Percentiles rank a stretch among this genome's conserved stretches.
phyloP scores from a whole-genome alignment of 1,140 invertebrate species.

The Rhagoletis pomonella region DNA sequence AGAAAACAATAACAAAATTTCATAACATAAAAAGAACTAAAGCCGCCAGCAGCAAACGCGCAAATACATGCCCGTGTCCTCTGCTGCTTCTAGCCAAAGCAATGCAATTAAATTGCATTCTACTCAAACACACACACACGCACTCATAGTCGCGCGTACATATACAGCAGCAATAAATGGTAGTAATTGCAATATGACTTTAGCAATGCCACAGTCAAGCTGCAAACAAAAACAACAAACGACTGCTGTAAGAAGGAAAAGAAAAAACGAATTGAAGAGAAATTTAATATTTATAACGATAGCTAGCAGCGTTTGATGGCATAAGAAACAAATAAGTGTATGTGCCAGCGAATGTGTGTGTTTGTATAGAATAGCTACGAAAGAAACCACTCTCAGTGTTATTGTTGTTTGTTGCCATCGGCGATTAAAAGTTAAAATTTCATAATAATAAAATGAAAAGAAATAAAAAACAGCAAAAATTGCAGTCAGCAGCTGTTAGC shows the following conservation, averaged over 20 bases:
- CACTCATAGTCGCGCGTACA: neutral
- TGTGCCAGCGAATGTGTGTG: neutral
- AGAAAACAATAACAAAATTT: neutral
- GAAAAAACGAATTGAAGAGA: neutral
- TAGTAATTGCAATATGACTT: slow-evolving; percentile 26
- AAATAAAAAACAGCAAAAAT: neutral
- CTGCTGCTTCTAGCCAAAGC: neutral
- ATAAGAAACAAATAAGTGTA: neutral
- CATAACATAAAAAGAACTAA: neutral
- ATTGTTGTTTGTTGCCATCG: neutral
- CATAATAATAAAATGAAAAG: neutral
- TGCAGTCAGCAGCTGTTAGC: neutral
- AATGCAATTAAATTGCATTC: neutral
- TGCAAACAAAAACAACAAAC: neutral
- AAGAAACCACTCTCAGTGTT: too few relatives aligned
- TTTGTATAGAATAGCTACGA: too few relatives aligned
- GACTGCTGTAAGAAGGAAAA: neutral
- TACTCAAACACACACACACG: neutral
- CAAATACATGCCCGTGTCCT: neutral
- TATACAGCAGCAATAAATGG: slow-evolving; percentile 3
- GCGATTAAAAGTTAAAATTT: slow-evolving; percentile 36
- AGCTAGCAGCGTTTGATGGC: neutral
- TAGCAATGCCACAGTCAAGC: neutral
- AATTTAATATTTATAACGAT: neutral
- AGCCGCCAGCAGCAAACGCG: neutral